These are phyloP conservation scores for Amazona vittata DNA, from an alignment of 2,113 vertebrate genomes.

Conservation along the genomic window DNA sequence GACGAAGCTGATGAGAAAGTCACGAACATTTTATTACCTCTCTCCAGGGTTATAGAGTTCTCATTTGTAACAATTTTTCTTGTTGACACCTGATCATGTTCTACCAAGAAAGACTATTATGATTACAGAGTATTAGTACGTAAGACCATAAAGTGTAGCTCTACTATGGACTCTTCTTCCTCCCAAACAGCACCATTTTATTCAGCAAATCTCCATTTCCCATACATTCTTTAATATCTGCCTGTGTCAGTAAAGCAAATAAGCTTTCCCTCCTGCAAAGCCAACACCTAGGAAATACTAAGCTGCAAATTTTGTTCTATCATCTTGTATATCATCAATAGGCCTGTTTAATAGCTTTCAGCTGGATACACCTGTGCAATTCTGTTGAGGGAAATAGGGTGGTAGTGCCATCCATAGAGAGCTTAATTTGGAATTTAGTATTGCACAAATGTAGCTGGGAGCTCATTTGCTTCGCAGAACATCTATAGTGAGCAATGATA, in stretches of 20 bases:
- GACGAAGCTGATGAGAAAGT: neutral
- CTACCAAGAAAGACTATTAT: neutral
- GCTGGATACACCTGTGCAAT: neutral
- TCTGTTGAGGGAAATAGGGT: neutral
- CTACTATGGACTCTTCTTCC: neutral
- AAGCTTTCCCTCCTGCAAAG: neutral
- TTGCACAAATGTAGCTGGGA: neutral
- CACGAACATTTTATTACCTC: slow-evolving; percentile 8
- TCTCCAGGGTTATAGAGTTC: slow-evolving; percentile 16
- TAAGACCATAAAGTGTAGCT: neutral
- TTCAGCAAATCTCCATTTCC: neutral
- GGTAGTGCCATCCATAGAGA: neutral
- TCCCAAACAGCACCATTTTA: neutral
- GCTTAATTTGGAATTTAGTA: neutral
- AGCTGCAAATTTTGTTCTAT: slow-evolving; percentile 24
- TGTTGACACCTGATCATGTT: neutral
- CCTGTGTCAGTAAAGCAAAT: slow-evolving; percentile 20
- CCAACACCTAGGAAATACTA: neutral
- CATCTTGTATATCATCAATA: neutral
- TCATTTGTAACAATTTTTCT: slow-evolving; percentile 29
- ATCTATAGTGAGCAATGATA: neutral
- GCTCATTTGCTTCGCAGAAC: neutral
- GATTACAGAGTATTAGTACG: neutral
- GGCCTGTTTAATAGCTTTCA: slow-evolving; percentile 20
- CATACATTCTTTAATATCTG: neutral